These are phyloP conservation scores for Rhyacophila evoluta DNA, from an alignment of 2,888 invertebrate genomes.

Conservation along the genomic window DNA sequence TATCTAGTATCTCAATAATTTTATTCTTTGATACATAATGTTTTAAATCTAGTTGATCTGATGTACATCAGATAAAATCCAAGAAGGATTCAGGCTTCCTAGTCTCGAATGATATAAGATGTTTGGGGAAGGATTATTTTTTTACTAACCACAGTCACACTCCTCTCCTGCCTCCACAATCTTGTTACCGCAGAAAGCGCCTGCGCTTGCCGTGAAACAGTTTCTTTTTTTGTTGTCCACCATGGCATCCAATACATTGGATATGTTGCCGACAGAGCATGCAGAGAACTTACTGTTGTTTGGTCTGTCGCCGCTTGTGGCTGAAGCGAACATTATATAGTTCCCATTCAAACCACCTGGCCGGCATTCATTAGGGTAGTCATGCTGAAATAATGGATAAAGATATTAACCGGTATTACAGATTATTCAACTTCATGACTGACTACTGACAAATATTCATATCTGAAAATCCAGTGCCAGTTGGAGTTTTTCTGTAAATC, in stretches of 20 bases:
- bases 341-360: slow-evolving; percentile 95
- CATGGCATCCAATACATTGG: slow-evolving; percentile 92
- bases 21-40: no score
- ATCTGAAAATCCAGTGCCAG: no score
- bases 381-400: slow-evolving; percentile 76
- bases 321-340: slow-evolving; percentile 99
- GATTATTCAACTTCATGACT: no score
- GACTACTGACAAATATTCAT: no score
- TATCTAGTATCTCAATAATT: no score
- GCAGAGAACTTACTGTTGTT: slow-evolving; percentile 98
- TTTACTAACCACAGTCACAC: slow-evolving; percentile 88
- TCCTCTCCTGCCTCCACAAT: slow-evolving; percentile 98
- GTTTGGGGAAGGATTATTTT: no score
- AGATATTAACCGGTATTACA: no score
- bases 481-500: no score
- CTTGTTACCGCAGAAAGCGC: slow-evolving; percentile 99
- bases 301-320: slow-evolving; percentile 96
- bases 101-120: no score
- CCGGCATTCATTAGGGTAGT: slow-evolving; percentile 90
- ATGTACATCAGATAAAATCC: no score
- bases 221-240: slow-evolving; percentile 91
- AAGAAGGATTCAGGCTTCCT: no score
- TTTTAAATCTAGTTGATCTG: no score
- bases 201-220: slow-evolving; percentile 89
- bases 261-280: slow-evolving; percentile 96